A percentile compares a stretch with the other conserved stretches of the same genome.
These are phyloP conservation scores for Leucoraja ocellata DNA, from an alignment of 2,797 vertebrate genomes.

Conservation along the genomic window DNA sequence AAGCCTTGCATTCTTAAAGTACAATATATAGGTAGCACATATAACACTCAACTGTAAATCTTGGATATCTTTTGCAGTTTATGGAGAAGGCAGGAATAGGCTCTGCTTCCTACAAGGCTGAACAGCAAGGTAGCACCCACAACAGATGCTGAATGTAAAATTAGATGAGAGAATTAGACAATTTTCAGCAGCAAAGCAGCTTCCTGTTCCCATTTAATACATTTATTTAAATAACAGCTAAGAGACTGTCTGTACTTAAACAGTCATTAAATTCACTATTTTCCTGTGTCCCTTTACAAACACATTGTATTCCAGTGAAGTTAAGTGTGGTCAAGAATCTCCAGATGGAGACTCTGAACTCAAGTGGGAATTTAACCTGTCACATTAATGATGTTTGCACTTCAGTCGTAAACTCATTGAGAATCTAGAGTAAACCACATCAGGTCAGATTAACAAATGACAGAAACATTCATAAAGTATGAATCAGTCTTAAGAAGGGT, in stretches of 20 bases:
- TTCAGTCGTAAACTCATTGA: constrained; percentile 4
- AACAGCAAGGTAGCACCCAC: background rate
- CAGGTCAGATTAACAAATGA: background rate
- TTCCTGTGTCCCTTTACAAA: background rate
- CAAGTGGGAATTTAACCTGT: background rate
- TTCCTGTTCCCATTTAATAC: background rate
- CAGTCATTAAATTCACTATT: background rate
- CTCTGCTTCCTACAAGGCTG: background rate
- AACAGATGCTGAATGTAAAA: background rate
- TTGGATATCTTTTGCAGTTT: background rate
- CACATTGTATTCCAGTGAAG: background rate
- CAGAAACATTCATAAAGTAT: background rate
- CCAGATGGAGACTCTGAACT: background rate
- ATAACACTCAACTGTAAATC: background rate
- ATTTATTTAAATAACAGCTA: background rate
- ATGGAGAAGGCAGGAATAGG: background rate
- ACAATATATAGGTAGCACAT: background rate
- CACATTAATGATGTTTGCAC: background rate
- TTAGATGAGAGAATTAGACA: background rate
- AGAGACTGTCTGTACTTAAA: background rate
- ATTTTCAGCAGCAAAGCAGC: background rate
- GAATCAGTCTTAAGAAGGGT: background rate
- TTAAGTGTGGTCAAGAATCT: background rate
- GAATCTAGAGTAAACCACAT: background rate
- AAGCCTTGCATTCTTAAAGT: background rate